Evolutionary conservation across 2,888 invertebrate genomes (phyloP).

Genomic region (Drymonia ruficornis): DNA sequence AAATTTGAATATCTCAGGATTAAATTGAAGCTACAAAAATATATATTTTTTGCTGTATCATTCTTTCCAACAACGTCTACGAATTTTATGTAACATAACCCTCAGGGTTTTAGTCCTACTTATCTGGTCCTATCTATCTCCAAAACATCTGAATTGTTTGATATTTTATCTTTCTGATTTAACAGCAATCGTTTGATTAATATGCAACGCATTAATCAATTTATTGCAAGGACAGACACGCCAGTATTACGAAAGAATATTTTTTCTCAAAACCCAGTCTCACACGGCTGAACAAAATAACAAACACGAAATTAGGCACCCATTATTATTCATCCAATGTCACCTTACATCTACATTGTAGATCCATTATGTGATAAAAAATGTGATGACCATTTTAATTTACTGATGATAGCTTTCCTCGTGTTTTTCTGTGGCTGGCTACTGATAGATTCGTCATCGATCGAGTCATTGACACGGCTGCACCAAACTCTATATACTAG

Average conservation of each 20-base stretch:
- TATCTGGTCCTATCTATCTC: no score
- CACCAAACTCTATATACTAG: constrained; percentile 70
- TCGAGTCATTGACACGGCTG: constrained; percentile 80
- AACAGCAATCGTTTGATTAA: background rate
- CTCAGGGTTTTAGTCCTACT: no score
- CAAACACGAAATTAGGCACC: constrained; percentile 11
- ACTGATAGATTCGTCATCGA: constrained; percentile 69
- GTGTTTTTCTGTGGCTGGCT: constrained; percentile 33
- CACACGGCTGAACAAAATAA: constrained; percentile 12
- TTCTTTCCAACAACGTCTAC: no score
- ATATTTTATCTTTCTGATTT: background rate
- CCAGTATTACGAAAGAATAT: background rate
- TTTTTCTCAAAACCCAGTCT: background rate
- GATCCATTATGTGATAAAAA: constrained; percentile 22
- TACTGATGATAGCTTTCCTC: constrained; percentile 32
- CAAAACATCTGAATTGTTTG: no score
- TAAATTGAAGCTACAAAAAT: no score
- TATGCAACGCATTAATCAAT: no score
- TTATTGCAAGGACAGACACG: no score
- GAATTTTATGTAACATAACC: no score
- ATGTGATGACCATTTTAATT: constrained; percentile 26
- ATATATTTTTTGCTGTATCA: no score
- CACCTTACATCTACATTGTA: constrained; percentile 16
- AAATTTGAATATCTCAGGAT: no score
- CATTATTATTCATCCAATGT: constrained; percentile 25